Evolutionary conservation across 2,888 invertebrate species (phyloP).

Genomic region (Dicranocentrus wangi): DNA sequence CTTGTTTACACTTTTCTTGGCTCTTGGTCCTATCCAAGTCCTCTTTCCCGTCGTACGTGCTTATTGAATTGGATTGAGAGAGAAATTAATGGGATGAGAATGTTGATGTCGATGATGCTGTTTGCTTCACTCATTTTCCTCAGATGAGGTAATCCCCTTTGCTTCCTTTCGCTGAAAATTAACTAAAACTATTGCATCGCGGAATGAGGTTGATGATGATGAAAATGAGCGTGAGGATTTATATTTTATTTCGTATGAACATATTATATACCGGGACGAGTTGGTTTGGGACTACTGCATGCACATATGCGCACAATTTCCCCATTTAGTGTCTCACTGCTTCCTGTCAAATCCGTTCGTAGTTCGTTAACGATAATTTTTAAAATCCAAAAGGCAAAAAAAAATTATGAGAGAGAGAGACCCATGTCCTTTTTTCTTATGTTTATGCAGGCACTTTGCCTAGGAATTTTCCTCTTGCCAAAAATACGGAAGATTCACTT

Average conservation of each 20-base stretch:
- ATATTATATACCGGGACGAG: too few species aligned
- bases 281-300: too few species aligned
- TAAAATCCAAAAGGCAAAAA: slow-evolving; percentile 63
- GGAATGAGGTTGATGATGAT: slow-evolving; percentile 40
- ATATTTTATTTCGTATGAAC: too few species aligned
- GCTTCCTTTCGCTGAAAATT: slow-evolving; percentile 49
- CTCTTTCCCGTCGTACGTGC: slow-evolving; percentile 61
- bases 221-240: slow-evolving; percentile 22
- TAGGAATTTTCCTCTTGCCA: slow-evolving; percentile 69
- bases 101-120: slow-evolving; percentile 44
- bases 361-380: slow-evolving; percentile 73
- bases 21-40: slow-evolving; percentile 9
- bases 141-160: slow-evolving; percentile 58
- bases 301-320: too few species aligned
- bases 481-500: slow-evolving; percentile 45
- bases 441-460: slow-evolving; percentile 73
- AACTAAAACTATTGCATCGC: slow-evolving; percentile 31
- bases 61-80: slow-evolving; percentile 73
- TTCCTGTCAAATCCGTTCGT: slow-evolving; percentile 56
- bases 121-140: slow-evolving; percentile 54
- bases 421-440: slow-evolving; percentile 8
- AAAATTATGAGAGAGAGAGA: slow-evolving; percentile 57
- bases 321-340: slow-evolving; percentile 2
- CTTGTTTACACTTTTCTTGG: slow-evolving; percentile 61
- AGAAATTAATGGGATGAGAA: slow-evolving; percentile 73